These are phyloP conservation scores for Hafferia zeledoni DNA, from an alignment of 2,797 vertebrate genomes.

Conservation along the genomic window DNA sequence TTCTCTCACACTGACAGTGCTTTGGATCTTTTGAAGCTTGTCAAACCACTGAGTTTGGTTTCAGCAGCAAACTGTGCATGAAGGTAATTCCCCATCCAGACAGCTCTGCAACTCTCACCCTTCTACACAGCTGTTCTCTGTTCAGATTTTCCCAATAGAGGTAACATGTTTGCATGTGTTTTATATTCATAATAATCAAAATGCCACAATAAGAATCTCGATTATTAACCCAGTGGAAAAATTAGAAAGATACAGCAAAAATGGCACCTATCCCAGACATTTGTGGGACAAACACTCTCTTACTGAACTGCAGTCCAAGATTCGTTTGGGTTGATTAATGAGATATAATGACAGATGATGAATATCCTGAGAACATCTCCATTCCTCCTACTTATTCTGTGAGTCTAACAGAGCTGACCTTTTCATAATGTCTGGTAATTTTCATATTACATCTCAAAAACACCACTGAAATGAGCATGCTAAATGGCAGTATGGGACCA, in stretches of 20 bases:
- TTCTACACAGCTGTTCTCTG: not conserved
- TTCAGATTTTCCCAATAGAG: not conserved
- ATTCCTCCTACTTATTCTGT: slow-evolving; percentile 10
- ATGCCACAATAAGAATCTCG: not conserved
- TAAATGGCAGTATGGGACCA: not conserved
- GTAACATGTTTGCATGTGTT: rapidly evolving
- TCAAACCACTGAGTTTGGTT: not conserved
- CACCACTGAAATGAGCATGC: not conserved
- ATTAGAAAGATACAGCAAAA: not conserved
- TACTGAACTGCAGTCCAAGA: not conserved
- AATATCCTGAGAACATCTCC: not conserved
- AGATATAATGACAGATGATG: slow-evolving; percentile 37
- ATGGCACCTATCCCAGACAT: not conserved
- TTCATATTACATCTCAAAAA: slow-evolving; percentile 32
- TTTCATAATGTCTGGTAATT: slow-evolving; percentile 45
- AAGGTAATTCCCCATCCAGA: not conserved
- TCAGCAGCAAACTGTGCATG: not conserved
- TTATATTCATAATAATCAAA: not conserved
- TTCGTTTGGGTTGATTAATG: slow-evolving; percentile 31
- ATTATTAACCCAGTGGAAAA: not conserved
- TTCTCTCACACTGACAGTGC: not conserved
- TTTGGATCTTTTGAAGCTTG: not conserved
- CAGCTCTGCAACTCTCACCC: not conserved
- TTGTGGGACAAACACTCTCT: not conserved
- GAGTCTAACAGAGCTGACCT: slow-evolving; percentile 43